Conservation (phyloP, 1,140 invertebrate genomes). For the Anastrepha obliqua region DNA sequence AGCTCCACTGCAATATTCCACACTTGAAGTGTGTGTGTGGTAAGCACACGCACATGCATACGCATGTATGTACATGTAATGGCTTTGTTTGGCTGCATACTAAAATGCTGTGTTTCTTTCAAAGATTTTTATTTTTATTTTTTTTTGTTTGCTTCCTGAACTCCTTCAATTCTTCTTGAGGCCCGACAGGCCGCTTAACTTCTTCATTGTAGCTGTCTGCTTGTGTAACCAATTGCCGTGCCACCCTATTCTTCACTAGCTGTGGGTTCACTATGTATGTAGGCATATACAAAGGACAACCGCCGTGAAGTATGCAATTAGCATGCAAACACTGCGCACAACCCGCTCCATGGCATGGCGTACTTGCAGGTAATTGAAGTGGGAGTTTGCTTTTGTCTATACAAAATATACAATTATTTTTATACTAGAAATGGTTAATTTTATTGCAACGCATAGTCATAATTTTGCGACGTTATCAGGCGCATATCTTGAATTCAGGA, state of each 20-base stretch:
- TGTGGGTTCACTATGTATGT: not conserved
- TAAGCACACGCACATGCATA: not conserved
- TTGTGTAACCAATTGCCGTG: conserved; percentile 39
- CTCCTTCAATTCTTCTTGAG: not conserved
- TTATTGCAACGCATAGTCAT: conserved; percentile 50
- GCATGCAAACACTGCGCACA: conserved; percentile 35
- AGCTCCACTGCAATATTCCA: not conserved
- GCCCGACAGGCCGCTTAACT: not conserved
- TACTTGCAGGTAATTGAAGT: conserved; percentile 46
- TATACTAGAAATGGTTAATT: conserved; percentile 32
- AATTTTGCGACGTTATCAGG: conserved; percentile 48
- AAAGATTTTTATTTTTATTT: not conserved
- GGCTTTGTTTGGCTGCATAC: not conserved
- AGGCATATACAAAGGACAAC: conserved; percentile 7
- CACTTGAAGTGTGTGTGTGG: not conserved
- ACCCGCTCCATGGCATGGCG: not conserved
- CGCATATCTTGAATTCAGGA: conserved; percentile 32
- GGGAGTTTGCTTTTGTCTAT: conserved; percentile 12
- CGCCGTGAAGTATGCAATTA: conserved; percentile 48
- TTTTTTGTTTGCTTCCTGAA: not conserved
- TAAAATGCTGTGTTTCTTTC: not conserved
- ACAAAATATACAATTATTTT: conserved; percentile 29
- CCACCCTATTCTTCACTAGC: not conserved
- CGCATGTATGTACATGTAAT: not conserved
- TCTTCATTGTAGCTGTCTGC: not conserved